Evolutionary conservation across 2,113 vertebrate species (phyloP).

Genomic region (Hippocampus comes): DNA sequence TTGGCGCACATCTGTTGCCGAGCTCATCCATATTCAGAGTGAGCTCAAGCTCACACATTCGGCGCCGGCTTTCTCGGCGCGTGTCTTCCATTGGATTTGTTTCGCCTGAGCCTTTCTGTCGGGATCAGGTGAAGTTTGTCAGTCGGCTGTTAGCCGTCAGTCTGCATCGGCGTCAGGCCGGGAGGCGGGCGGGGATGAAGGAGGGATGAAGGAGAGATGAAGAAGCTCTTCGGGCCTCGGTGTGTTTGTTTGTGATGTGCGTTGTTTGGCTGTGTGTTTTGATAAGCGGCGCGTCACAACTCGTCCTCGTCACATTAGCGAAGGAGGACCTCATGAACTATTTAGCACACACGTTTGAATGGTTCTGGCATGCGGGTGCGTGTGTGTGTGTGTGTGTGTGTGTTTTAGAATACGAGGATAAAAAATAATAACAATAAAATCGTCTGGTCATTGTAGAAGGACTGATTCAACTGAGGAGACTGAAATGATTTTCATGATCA

Average conservation of each 20-base stretch:
- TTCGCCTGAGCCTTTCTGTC: neutral
- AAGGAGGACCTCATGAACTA: slow-evolving; percentile 63
- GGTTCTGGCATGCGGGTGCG: slow-evolving; percentile 44
- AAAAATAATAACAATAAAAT: too few relatives aligned
- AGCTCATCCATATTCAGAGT: neutral
- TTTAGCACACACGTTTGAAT: slow-evolving; percentile 59
- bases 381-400: neutral
- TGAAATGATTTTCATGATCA: too few relatives aligned
- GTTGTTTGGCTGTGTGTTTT: slow-evolving; percentile 56
- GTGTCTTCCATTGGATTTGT: neutral
- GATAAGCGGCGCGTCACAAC: slow-evolving; percentile 62
- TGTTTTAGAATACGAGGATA: neutral
- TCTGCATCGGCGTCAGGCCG: slow-evolving; percentile 36
- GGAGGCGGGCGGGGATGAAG: too few relatives aligned
- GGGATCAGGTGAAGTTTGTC: slow-evolving; percentile 16
- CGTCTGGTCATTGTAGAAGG: neutral
- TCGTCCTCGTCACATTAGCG: slow-evolving; percentile 59
- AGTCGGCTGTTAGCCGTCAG: slow-evolving; percentile 1
- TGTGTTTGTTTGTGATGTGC: slow-evolving; percentile 62
- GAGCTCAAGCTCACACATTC: neutral
- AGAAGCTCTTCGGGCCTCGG: slow-evolving; percentile 29
- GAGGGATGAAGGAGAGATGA: neutral
- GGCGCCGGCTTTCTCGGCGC: neutral
- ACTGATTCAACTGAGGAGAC: too few relatives aligned
- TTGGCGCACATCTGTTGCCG: neutral